phyloP scores from a whole-genome alignment of 2,797 vertebrate genomes.

The Chelon labrosus region DNA sequence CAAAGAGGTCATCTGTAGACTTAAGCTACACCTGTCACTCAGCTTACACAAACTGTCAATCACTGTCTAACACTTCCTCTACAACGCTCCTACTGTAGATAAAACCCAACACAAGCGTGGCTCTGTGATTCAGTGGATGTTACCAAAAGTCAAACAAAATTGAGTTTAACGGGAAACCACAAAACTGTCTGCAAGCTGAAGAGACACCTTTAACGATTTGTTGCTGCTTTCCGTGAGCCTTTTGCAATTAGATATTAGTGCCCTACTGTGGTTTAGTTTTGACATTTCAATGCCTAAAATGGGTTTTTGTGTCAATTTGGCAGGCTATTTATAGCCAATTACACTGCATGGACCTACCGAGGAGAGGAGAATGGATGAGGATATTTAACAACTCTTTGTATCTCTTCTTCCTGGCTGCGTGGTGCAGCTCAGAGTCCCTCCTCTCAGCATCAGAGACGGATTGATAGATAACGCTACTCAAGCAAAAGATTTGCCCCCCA shows the following conservation, averaged over 20 bases:
- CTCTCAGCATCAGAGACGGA: constrained; percentile 79
- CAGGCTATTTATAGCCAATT: constrained; percentile 81
- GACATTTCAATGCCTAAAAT: constrained; percentile 67
- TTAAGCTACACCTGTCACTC: constrained; percentile 78
- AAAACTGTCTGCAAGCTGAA: constrained; percentile 20
- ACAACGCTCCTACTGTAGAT: constrained; percentile 35
- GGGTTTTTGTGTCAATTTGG: constrained; percentile 72
- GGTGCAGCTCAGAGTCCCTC: constrained; percentile 72
- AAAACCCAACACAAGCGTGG: constrained; percentile 32
- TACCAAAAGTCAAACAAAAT: constrained; percentile 22
- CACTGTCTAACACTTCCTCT: constrained; percentile 54
- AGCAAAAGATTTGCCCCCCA: constrained; percentile 82
- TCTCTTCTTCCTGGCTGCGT: constrained; percentile 77
- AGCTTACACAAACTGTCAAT: constrained; percentile 66
- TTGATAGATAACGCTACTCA: constrained; percentile 84
- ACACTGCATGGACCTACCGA: constrained; percentile 72
- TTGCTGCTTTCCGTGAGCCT: constrained; percentile 40
- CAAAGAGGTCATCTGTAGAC: constrained; percentile 79
- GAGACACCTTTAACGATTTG: constrained; percentile 43
- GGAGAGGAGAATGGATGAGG: constrained; percentile 81
- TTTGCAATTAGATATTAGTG: constrained; percentile 59
- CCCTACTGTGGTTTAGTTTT: constrained; percentile 63
- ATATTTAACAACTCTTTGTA: constrained; percentile 83
- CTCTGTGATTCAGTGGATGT: constrained; percentile 18
- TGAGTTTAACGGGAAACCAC: constrained; percentile 34